A percentile compares a stretch with the other conserved stretches of the same genome.
phyloP scores from a whole-genome alignment of 2,113 vertebrate species.

The Phoenicopterus ruber region DNA sequence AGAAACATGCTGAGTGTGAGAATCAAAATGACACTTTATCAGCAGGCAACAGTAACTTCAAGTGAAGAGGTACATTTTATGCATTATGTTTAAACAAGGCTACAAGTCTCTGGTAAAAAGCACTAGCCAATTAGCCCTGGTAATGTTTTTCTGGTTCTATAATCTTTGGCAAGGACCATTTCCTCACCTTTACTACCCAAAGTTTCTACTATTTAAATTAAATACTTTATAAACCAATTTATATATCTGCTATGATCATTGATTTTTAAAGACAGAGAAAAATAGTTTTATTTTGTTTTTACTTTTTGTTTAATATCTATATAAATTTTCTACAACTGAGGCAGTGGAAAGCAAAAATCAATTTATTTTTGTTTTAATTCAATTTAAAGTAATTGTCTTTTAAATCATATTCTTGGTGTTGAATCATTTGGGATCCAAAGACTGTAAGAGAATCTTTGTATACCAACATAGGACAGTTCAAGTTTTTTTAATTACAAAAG shows the following conservation, averaged over 20 bases:
- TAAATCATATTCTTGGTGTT: not conserved
- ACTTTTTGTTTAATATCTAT: not conserved
- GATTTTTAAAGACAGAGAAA: not conserved
- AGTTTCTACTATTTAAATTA: not conserved
- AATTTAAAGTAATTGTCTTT: not conserved
- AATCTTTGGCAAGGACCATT: not conserved
- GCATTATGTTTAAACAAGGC: not conserved
- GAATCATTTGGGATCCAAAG: not conserved
- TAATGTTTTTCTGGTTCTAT: not conserved
- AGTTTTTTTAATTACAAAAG: not conserved
- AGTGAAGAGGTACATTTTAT: not conserved
- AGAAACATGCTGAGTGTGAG: not conserved
- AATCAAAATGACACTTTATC: not conserved
- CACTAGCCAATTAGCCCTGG: not conserved
- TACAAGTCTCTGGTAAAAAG: not conserved
- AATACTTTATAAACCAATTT: not conserved
- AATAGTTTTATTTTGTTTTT: not conserved
- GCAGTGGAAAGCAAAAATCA: not conserved
- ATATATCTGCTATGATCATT: not conserved
- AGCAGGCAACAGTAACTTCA: not conserved
- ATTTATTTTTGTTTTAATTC: not conserved
- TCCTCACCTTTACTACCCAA: not conserved
- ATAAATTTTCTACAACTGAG: not conserved
- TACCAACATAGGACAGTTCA: not conserved
- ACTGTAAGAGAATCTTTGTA: not conserved